phyloP scores from a whole-genome alignment of 2,113 vertebrate species.

The Tyto alba region DNA sequence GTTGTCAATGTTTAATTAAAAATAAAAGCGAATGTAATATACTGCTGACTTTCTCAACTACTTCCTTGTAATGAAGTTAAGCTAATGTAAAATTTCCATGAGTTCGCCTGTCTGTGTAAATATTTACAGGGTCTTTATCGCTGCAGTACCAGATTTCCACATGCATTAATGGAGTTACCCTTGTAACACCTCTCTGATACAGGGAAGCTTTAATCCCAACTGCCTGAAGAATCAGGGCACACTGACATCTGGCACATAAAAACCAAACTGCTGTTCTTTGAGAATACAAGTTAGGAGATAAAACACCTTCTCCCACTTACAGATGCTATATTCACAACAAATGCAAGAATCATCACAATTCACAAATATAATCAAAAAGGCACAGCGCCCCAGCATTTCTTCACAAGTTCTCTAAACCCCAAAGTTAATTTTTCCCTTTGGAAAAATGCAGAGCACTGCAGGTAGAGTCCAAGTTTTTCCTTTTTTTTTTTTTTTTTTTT shows the following conservation, averaged over 20 bases:
- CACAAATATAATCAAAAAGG: neutral
- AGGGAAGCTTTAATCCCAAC: neutral
- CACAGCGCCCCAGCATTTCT: neutral
- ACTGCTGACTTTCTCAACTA: neutral
- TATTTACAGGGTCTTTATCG: slow-evolving; percentile 44
- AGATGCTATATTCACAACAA: neutral
- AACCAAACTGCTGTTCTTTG: neutral
- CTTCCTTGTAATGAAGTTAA: slow-evolving; percentile 34
- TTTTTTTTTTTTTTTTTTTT: neutral
- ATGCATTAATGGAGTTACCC: neutral
- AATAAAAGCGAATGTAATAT: neutral
- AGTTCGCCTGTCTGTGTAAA: slow-evolving; percentile 11
- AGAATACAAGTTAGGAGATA: slow-evolving; percentile 7
- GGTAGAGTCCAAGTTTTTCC: neutral
- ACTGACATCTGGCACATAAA: slow-evolving; percentile 35
- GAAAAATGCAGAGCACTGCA: neutral
- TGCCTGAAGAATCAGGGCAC: slow-evolving; percentile 5
- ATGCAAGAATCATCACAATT: neutral
- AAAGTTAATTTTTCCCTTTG: neutral
- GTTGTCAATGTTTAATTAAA: slow-evolving; percentile 48
- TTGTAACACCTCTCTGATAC: slow-evolving; percentile 1
- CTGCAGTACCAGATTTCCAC: neutral
- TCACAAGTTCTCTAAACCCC: neutral
- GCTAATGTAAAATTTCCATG: slow-evolving; percentile 13
- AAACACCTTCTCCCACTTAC: slow-evolving; percentile 16